These are phyloP conservation scores for Lepidocolaptes lacrymiger DNA, from an alignment of 2,797 vertebrate species.

Conservation along the genomic window DNA sequence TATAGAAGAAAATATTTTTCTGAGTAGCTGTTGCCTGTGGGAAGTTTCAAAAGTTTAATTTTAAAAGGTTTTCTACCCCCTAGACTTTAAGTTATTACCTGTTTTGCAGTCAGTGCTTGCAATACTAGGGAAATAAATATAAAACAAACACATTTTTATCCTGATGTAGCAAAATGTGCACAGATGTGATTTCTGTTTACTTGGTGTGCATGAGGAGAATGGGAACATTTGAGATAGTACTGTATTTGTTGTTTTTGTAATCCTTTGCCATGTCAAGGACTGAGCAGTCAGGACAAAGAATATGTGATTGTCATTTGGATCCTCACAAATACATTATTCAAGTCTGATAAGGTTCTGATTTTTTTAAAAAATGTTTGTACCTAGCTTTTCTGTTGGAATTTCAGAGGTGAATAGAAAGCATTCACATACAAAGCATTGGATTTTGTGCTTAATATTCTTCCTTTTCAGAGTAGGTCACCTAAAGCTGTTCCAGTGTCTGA, in stretches of 20 bases:
- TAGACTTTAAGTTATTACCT: not conserved
- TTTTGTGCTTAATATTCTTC: not conserved
- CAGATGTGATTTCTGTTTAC: not conserved
- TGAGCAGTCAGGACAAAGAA: not conserved
- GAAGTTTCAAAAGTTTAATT: not conserved
- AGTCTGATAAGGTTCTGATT: not conserved
- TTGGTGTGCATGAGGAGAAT: slow-evolving; percentile 1
- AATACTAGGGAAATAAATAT: not conserved
- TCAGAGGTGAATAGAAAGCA: not conserved
- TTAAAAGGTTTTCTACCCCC: not conserved
- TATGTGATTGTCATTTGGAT: not conserved
- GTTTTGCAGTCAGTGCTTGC: not conserved
- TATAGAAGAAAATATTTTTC: not conserved
- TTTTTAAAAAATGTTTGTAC: not conserved
- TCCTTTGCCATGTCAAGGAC: not conserved
- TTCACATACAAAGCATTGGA: not conserved
- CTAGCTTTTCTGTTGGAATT: not conserved
- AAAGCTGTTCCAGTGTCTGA: not conserved
- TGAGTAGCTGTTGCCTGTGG: not conserved
- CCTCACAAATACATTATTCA: not conserved
- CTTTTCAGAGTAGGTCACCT: not conserved
- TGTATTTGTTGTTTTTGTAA: not conserved
- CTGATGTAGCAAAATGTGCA: not conserved
- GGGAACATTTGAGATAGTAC: not conserved
- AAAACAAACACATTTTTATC: not conserved